Evolutionary conservation across 1,140 invertebrate genomes (phyloP).

Genomic region (Bathynomus jamesi): DNA sequence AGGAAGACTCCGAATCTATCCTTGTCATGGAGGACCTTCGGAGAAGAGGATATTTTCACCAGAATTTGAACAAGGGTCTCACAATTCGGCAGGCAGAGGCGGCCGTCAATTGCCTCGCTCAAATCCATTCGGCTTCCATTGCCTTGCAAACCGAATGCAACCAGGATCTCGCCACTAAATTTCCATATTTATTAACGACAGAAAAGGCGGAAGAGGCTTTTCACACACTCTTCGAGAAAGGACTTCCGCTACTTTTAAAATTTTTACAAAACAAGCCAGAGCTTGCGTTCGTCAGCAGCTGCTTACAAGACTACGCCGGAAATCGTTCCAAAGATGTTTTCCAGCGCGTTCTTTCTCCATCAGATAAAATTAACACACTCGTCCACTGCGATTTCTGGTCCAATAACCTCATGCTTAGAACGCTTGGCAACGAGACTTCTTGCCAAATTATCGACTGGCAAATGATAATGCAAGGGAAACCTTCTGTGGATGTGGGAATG

Average conservation of each 20-base stretch:
- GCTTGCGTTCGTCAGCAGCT: neutral
- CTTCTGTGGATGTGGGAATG: constrained; percentile 12
- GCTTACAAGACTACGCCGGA: constrained; percentile 12
- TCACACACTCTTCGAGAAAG: constrained; percentile 10
- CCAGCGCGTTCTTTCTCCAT: constrained; percentile 10
- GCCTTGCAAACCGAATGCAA: constrained; percentile 4
- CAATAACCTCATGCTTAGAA: constrained; percentile 15
- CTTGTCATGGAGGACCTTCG: constrained; percentile 56
- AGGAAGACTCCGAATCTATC: constrained; percentile 47
- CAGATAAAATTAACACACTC: constrained; percentile 9
- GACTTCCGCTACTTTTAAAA: constrained; percentile 6
- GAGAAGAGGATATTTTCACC: constrained; percentile 48
- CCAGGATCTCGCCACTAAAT: constrained; percentile 3
- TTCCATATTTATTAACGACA: constrained; percentile 11
- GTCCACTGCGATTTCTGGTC: constrained; percentile 18
- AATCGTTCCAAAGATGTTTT: constrained; percentile 5
- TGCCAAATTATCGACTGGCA: constrained; percentile 17
- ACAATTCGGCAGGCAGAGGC: constrained; percentile 44
- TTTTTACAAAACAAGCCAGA: constrained; percentile 12
- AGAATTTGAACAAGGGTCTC: constrained; percentile 54
- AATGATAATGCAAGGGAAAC: constrained; percentile 12
- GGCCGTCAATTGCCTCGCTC: constrained; percentile 59
- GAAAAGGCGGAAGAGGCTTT: constrained; percentile 11
- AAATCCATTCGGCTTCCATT: constrained; percentile 54
- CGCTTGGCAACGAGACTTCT: neutral